Evolutionary conservation across 2,888 invertebrate genomes (phyloP), one percentile per base, ranked within the genome.

Genomic region (Parnassius orleans): DNA sequence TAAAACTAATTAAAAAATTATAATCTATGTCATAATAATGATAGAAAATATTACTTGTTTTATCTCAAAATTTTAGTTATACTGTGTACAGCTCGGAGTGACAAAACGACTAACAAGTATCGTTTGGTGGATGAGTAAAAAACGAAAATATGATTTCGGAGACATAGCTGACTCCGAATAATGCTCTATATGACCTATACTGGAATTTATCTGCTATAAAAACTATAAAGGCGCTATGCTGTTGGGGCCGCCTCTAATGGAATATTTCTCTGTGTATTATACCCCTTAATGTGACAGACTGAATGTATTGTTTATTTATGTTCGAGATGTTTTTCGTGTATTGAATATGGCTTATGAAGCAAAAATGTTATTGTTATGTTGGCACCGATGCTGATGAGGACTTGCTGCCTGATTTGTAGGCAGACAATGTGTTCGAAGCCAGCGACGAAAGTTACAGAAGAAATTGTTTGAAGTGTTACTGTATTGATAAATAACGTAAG

Each of bases 231-330:
- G 7, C 42, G 51, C 63, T 75, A 82, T 84, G 83, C 86, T 85
- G 79, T 71, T 72, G 70, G 78, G 81, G 77, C 75, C 69, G 69
- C 76, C 74, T 72, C 75, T 78, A 80, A 75, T 73, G 72, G 82
- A 79, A 83, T 83, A 83, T 81, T 82, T 83, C 78, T 81, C 78
- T 74, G 79, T 81, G 78, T 81, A 83, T 83, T 82, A 83, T 79
- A 74, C 66, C 70, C 75, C 76, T 72, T 87, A 87, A 88, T 88
- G 84, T 88, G 87, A 87, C 88, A 87, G 83, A 57, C 64, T 71
- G 82, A 84, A 87, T 84, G 77, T 82, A 79, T 81, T 68, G 65
- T 74, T 75, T 77, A 77, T 80, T 79, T 78, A 75, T 70, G 69
- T 72, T 69, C 68, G 66, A 68, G 53, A 59, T 66, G 68, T 68